Conservation (phyloP, 2,797 vertebrate species). For the Myotis daubentonii region DNA sequence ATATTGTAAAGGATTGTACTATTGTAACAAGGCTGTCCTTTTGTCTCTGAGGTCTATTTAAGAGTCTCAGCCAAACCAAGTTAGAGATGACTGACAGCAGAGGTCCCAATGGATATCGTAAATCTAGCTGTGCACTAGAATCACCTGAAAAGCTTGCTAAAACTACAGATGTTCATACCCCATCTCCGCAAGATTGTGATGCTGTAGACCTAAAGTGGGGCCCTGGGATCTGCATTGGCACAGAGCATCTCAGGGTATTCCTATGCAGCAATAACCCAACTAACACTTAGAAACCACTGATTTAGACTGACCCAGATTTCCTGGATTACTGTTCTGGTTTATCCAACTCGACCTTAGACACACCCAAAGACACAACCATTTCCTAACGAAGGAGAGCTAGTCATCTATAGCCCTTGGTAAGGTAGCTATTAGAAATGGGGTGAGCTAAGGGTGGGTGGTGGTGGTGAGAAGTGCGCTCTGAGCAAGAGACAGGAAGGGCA, state of each 20-base stretch:
- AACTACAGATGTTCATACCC: not conserved
- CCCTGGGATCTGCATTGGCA: not conserved
- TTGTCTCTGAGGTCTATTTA: conserved; percentile 13
- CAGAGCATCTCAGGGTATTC: not conserved
- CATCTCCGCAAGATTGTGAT: not conserved
- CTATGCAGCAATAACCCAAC: not conserved
- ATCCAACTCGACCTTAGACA: not conserved
- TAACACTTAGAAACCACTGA: not conserved
- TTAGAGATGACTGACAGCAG: not conserved
- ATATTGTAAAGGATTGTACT: not conserved
- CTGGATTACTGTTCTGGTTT: not conserved
- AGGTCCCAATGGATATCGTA: not conserved
- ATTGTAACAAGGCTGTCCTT: not conserved
- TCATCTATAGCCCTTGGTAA: not conserved
- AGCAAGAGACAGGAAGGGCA: not conserved
- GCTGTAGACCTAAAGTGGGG: not conserved
- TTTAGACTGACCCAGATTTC: not conserved
- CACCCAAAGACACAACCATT: not conserved
- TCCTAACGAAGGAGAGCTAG: conserved; percentile 40
- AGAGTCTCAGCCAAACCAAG: conserved; percentile 28
- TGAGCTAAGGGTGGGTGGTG: not conserved
- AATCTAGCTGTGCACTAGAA: conserved; percentile 1
- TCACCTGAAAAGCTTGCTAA: conserved; percentile 12
- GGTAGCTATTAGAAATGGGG: not conserved
- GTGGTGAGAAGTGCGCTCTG: not conserved